Evolutionary conservation across 2,888 invertebrate genomes (phyloP), one percentile per base, ranked within the genome.

Genomic region (Patella pellucida): DNA sequence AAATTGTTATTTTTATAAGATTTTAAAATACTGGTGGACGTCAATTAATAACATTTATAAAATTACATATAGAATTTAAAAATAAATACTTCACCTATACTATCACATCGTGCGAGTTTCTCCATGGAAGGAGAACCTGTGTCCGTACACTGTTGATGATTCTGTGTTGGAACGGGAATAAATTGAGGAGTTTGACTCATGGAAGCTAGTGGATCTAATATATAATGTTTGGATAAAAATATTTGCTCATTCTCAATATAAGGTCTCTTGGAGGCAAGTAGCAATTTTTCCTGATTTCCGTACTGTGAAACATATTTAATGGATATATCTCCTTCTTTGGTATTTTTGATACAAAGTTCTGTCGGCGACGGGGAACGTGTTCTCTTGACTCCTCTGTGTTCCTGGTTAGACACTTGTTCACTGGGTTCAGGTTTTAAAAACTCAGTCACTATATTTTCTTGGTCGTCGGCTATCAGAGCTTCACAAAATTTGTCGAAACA

Each of bases 401-500:
- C 62, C 16, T 71, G 68, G 12, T 15, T 51, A 15, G 23, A 11
- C 16, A 52, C 23, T 23, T 16, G 51, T n/a, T 52, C 31, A 11
- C 78, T 75, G 16, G 79, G 76, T 75, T 78, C 81, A 16, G 79
- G 77, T 75, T 78, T 82, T 14, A 85, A 78, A 71, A 79, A 84
- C n/a, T 76, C 72, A 16, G 81, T 78, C 3, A 88, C 87, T 9
- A 88, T 78, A 56, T 83, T 77, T 50, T 84, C 81, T 74, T 88
- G 88, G 23, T 80, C 82, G 72, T 85, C 85, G 9, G 82, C 87
- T 52, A 78, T 80, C 2, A 88, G 79, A 3, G 87, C 83, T 31
- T 87, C 86, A 79, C 88, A 87, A 76, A 88, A 87, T 3, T 70
- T 72, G 7, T 83, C 74, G 78, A 86, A 88, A 11, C 86, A 85